These are phyloP conservation scores for Phymastichus coffea DNA, from an alignment of 1,140 invertebrate genomes.

Conservation along the genomic window DNA sequence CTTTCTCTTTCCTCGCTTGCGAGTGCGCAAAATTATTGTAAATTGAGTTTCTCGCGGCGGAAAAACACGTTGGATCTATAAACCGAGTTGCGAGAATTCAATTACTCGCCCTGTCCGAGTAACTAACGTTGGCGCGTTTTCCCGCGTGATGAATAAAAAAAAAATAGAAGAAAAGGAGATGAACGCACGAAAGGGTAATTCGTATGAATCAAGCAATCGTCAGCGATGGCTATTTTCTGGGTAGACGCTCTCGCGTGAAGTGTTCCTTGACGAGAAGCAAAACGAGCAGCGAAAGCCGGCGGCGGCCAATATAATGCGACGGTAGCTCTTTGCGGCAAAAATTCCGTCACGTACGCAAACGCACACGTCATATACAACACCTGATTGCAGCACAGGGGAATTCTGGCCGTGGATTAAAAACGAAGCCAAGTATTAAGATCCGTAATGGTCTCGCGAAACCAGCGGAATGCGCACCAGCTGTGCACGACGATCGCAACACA, in stretches of 20 bases:
- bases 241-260: background rate
- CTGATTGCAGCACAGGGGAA: background rate
- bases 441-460: conserved; percentile 16
- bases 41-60: too few relatives aligned
- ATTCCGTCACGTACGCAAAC: background rate
- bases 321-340: too few relatives aligned
- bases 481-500: too few relatives aligned
- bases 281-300: too few relatives aligned
- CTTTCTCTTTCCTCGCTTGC: too few relatives aligned
- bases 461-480: too few relatives aligned
- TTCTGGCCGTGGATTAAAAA: conserved; percentile 11
- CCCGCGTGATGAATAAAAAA: background rate
- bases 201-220: conserved; percentile 2
- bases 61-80: too few relatives aligned
- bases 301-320: too few relatives aligned
- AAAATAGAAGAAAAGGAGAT: background rate
- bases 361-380: background rate
- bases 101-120: too few relatives aligned
- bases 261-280: background rate
- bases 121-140: too few relatives aligned
- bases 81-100: too few relatives aligned
- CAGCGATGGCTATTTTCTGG: background rate
- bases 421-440: conserved; percentile 3
- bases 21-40: too few relatives aligned
- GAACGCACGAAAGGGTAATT: background rate